Evolutionary conservation across 2,888 invertebrate genomes (phyloP).

Genomic region (Deilephila elpenor): DNA sequence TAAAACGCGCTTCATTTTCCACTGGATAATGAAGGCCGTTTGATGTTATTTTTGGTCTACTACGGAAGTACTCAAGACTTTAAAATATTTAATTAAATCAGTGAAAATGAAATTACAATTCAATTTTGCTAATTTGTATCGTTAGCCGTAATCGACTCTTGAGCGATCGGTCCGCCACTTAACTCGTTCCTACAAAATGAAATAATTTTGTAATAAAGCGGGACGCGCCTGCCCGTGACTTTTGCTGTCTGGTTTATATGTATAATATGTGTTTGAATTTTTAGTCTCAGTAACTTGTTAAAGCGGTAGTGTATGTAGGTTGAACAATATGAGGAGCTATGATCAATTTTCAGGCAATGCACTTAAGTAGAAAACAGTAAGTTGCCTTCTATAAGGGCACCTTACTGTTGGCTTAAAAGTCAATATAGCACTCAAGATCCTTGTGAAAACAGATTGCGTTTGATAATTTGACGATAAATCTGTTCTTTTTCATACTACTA

Average conservation of each 20-base stretch:
- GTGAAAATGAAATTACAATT: not conserved
- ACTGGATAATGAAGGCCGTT: not conserved
- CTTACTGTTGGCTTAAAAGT: no score
- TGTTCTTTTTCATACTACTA: no score
- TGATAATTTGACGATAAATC: no score
- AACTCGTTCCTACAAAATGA: constrained; percentile 7
- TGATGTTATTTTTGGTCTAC: not conserved
- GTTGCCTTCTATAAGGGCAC: no score
- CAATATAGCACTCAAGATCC: no score
- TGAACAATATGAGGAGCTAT: no score
- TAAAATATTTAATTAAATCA: constrained; percentile 1
- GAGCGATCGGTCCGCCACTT: constrained; percentile 2
- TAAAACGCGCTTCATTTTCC: not conserved
- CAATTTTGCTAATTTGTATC: constrained; percentile 6
- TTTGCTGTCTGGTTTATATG: not conserved
- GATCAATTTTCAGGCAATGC: no score
- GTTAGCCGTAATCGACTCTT: constrained; percentile 2
- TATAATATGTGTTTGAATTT: not conserved
- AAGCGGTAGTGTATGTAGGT: no score
- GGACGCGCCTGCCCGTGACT: not conserved
- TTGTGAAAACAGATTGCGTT: no score
- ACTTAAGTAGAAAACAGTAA: no score
- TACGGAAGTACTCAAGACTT: not conserved
- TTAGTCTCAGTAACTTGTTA: no score
- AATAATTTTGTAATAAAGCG: not conserved